Base-by-base conservation (phyloP, 2,888 invertebrate genomes). In the Helleia helle region DNA sequence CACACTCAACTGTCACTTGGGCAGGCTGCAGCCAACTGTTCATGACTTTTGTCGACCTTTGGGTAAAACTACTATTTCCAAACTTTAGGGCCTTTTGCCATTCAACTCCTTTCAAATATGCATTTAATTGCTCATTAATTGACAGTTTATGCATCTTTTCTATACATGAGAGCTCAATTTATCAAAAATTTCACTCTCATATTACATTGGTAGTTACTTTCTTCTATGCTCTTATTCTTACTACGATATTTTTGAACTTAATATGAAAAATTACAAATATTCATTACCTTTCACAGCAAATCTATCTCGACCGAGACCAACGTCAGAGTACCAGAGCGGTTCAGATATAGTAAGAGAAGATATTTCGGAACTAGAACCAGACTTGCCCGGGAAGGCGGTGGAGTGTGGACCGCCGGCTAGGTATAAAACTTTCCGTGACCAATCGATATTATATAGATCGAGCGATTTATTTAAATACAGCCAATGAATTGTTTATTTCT, bases 401-500 rank as follows among this genome's bases (percentile, higher is more conserved):
- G 85, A 85, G 12, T 92, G 92, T 58, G 89, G 89, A 12, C 90
- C 89, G 2, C 92, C 92, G 1, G 90, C 89, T 31, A 89, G 88
- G 89, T 89, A 86, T 80, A 47, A 43, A 46, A 49, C 48, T 43
- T 55, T 53, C 36, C 40, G 42, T 11, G 27, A 4, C 13, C n/a
- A n/a, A n/a, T n/a, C n/a, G 45, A 24, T 11, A 24, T 7, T 1
- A 22, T 2, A 13, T 14, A 4, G 24, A 14, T 22, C 8, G 22
- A 22, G n/a, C 22, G 5, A 30, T 9, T 9, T 17, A 11, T 31
- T 11, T 31, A 2, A 7, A 14, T 12, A n/a, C 6, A 18, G 34
- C 34, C 12, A 34, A 34, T 34, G 34, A 11, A 18, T 34, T 22
- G 34, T 34, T 29, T 26, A 9, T 24, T 24, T 1, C 14, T 12